These are phyloP conservation scores for Metopolophium dirhodum DNA, from an alignment of 1,140 invertebrate species.

Conservation along the genomic window DNA sequence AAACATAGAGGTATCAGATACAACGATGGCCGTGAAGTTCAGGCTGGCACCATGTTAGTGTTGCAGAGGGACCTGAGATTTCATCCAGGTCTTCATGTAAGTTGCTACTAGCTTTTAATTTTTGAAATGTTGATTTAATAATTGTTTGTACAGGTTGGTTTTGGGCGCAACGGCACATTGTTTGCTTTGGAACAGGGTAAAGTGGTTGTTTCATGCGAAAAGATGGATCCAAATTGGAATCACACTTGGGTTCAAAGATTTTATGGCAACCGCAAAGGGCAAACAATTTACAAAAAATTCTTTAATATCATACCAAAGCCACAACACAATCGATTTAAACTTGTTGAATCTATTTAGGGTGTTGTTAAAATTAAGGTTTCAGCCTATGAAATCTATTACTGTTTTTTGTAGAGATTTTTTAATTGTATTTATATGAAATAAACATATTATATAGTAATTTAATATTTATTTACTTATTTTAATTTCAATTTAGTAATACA, in stretches of 20 bases:
- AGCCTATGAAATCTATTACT: neutral
- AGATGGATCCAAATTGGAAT: conserved; percentile 74
- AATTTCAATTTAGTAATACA: neutral
- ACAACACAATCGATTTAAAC: conserved; percentile 76
- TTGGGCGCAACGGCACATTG: conserved; percentile 76
- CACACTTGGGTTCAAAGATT: conserved; percentile 72
- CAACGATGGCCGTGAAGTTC: conserved; percentile 72
- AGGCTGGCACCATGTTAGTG: conserved; percentile 72
- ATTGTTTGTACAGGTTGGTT: conserved; percentile 71
- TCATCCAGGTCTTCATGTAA: conserved; percentile 82
- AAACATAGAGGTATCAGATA: conserved; percentile 77
- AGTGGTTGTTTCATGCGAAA: conserved; percentile 79
- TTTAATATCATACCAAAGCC: conserved; percentile 78
- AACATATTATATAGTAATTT: neutral
- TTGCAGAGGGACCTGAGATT: conserved; percentile 74
- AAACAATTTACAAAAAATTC: conserved; percentile 81
- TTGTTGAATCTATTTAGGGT: conserved; percentile 69
- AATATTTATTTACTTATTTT: neutral
- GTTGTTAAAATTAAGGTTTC: neutral
- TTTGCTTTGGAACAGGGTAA: conserved; percentile 77
- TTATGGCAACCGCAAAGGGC: conserved; percentile 69
- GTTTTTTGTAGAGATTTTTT: conserved; percentile 4
- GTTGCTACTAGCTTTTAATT: conserved; percentile 57
- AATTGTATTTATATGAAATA: neutral
- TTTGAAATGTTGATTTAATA: conserved; percentile 38